phyloP scores from a whole-genome alignment of 1,140 invertebrate species.

The Heliothis subflexa region DNA sequence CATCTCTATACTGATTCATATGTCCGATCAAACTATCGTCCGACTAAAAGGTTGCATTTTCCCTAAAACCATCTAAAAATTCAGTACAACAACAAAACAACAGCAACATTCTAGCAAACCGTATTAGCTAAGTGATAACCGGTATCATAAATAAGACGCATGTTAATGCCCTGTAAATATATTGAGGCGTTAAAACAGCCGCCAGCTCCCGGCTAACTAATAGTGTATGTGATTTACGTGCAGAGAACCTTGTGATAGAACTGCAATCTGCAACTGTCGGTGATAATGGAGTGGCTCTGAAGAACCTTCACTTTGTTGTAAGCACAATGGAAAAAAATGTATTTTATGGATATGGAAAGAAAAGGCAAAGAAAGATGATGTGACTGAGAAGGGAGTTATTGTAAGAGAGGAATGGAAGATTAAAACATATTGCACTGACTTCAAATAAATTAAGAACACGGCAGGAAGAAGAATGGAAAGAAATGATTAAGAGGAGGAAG shows the following conservation, averaged over 20 bases:
- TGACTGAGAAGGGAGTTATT: no score
- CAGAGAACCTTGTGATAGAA: constrained; percentile 19
- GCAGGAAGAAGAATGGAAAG: no score
- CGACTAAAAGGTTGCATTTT: not conserved
- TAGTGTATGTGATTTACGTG: constrained; percentile 53
- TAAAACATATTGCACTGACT: no score
- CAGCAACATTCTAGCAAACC: constrained; percentile 3
- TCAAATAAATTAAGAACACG: no score
- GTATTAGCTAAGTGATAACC: constrained; percentile 48
- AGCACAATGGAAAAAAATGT: no score
- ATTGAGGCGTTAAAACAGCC: constrained; percentile 55
- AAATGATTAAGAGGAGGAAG: no score
- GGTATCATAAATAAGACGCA: constrained; percentile 49
- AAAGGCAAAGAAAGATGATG: no score
- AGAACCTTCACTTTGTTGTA: not conserved
- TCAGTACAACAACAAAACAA: not conserved
- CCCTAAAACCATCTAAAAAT: not conserved
- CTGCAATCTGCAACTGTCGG: constrained; percentile 15
- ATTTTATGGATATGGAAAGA: no score
- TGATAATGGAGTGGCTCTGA: not conserved
- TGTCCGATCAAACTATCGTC: no score
- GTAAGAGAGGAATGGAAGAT: no score
- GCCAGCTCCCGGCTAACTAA: constrained; percentile 50
- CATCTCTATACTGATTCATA: not conserved
- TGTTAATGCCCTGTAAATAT: constrained; percentile 58